Evolutionary conservation across 2,113 vertebrate species (phyloP), one percentile per base, ranked within the genome.

Genomic region (Henicopernis longicauda): DNA sequence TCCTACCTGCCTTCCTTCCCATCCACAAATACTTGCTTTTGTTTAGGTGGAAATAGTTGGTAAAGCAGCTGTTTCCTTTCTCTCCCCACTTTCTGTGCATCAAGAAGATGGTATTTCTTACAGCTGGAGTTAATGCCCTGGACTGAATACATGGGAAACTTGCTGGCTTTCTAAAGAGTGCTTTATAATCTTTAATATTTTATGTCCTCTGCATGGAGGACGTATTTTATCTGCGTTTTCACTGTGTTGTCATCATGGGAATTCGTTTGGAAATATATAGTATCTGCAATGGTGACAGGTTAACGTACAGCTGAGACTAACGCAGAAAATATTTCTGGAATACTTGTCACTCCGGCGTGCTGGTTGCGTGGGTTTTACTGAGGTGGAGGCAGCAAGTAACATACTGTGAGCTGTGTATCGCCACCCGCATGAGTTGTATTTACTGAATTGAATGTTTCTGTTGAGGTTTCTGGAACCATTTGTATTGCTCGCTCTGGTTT

Each of bases 321-420:
- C n/a, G 84, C 86, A 90, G 94, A 73, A 95, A 94, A 88, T 94
- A 76, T 91, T 95, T 95, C 82, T 96, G 91, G 86, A 93, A 57
- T 70, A 66, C 73, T 91, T 91, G 94, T 93, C 91, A 62, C 54
- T 90, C 76, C 4, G 16, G 88, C 0, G 0, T 66, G 82, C 81
- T 73, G 81, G 58, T 27, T 89, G 93, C 8, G 86, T 95, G 94
- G 94, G 95, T 57, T 95, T 84, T 42, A 15, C 66, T 91, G 73
- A 42, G 69, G 34, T 52, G 91, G 70, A 96, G 86, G 91, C 96
- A 95, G 91, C 79, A 76, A 91, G 82, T 19, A 57, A 6, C 71
- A 54, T 59, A 44, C 42, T 85, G 84, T 78, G 84, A 94, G 91
- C 91, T 74, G 58, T 3, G 2, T 82, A 10, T 62, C 2, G 13